Base-by-base conservation (phyloP, 2,797 vertebrate genomes). In the Takifugu rubripes region DNA sequence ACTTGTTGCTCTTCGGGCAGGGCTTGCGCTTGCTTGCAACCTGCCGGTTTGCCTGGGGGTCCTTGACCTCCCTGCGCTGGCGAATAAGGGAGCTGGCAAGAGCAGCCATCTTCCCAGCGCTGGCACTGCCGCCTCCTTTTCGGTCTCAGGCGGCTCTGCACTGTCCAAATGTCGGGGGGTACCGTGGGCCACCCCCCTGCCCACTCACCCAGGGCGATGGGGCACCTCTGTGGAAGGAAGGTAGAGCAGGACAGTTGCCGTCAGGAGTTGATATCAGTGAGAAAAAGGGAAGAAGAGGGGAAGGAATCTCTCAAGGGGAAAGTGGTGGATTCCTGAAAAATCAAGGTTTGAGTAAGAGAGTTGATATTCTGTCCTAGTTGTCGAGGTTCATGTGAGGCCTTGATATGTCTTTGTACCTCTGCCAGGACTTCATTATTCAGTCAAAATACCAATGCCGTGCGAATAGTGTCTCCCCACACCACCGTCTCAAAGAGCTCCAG, bases 1-100 rank as follows among this genome's bases (percentile, higher is more conserved):
- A 95, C 87, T 95, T 95, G 92, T 95, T 94, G 85, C 90, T 92
- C 64, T 93, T 93, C 36, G 93, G 93, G 81, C 93, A 95, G 12
- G 93, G 93, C 75, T 94, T 95, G 74, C 94, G 88, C 78, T 93
- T 94, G 82, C 90, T 91, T 78, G 93, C 81, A 29, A 93, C 87
- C 54, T 93, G 94, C 58, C 94, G 90, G 88, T 92, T 92, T 49
- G 90, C 89, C 66, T 92, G 93, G 4, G 92, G 91, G 74, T 95
- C 94, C 75, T 94, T 93, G 78, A 95, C 89, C 88, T 95, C 94
- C 75, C 94, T 85, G 73, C 92, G 93, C 83, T 95, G 94, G 58
- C 94, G 92, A 79, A 96, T 96, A 46, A 96, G 87, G 68, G 94
- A 94, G 83, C 94, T 96, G 90, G 94, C 94, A 36, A 95, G 90